phyloP scores from a whole-genome alignment of 2,888 invertebrate species.

The Helleia helle region DNA sequence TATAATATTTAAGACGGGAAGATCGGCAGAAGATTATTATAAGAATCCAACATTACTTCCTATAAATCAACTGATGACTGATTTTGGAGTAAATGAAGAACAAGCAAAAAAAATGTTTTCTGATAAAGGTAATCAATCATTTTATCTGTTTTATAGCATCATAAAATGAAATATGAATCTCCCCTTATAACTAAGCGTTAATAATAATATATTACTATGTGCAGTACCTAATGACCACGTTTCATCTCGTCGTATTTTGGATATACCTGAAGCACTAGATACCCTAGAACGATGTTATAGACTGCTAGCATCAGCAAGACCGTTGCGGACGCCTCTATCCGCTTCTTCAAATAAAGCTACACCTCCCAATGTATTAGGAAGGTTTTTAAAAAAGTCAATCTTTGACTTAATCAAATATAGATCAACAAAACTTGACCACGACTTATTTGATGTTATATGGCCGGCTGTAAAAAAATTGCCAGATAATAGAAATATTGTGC shows the following conservation, averaged over 20 bases:
- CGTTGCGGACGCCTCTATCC: constrained; percentile 71
- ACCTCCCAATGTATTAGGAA: constrained; percentile 76
- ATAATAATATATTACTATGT: constrained; percentile 19
- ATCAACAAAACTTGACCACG: constrained; percentile 88
- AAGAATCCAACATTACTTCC: constrained; percentile 79
- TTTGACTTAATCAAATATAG: constrained; percentile 84
- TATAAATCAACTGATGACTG: constrained; percentile 78
- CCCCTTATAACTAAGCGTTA: no score
- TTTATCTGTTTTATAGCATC: no score
- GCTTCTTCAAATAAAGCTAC: constrained; percentile 73
- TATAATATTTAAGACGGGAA: constrained; percentile 75
- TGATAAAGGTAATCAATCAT: constrained; percentile 80
- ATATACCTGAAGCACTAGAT: constrained; percentile 79
- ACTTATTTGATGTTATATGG: constrained; percentile 91
- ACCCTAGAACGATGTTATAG: constrained; percentile 85
- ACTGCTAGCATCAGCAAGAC: constrained; percentile 77
- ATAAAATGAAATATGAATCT: no score
- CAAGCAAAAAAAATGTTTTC: constrained; percentile 79
- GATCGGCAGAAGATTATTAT: constrained; percentile 86
- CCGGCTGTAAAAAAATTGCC: constrained; percentile 88
- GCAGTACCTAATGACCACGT: constrained; percentile 83
- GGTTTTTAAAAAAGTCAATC: constrained; percentile 81
- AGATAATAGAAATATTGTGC: constrained; percentile 65
- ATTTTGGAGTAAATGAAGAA: constrained; percentile 80
- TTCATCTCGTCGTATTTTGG: constrained; percentile 82